These are phyloP conservation scores for Nebria ingens DNA, from an alignment of 1,140 invertebrate species.

Conservation along the genomic window DNA sequence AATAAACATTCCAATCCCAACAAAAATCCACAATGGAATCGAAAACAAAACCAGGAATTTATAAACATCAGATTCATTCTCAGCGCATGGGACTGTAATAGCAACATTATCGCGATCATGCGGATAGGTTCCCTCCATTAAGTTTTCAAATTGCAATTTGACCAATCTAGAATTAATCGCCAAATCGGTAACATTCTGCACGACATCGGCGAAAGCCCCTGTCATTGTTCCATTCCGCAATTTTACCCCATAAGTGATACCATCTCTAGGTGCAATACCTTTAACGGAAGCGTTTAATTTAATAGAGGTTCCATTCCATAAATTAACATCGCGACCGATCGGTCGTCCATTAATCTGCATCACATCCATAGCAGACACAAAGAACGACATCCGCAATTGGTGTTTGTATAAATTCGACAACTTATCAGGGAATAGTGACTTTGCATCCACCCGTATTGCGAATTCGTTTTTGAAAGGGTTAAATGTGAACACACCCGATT, in stretches of 20 bases:
- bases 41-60: background rate
- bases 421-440: background rate
- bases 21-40: background rate
- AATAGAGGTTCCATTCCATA: background rate
- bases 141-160: background rate
- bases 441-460: background rate
- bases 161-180: conserved; percentile 4
- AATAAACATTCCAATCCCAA: background rate
- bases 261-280: background rate
- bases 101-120: background rate
- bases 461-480: background rate
- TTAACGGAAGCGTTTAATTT: background rate
- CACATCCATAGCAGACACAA: background rate
- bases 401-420: background rate
- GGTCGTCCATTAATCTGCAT: background rate
- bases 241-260: background rate
- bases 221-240: background rate
- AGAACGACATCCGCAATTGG: background rate
- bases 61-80: background rate
- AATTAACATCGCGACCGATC: background rate
- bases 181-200: background rate
- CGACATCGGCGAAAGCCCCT: background rate
- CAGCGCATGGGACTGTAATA: background rate
- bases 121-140: background rate
- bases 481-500: background rate